Conservation (phyloP, 2,888 invertebrate species). For the Diploptera punctata region DNA sequence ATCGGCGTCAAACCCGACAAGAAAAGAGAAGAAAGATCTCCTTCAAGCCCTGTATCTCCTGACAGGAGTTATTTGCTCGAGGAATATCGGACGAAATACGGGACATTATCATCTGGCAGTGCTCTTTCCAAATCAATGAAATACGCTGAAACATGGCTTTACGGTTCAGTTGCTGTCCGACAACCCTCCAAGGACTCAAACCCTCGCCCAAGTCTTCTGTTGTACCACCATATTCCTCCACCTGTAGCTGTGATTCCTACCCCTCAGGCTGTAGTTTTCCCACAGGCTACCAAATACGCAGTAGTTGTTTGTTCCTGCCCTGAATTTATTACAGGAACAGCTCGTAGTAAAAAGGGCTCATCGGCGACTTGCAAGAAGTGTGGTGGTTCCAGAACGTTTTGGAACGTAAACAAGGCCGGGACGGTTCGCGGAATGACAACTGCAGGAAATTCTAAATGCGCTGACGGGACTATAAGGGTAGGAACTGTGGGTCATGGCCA, state of each 20-base stretch:
- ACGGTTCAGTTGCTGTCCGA: conserved; percentile 69
- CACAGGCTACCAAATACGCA: conserved; percentile 41
- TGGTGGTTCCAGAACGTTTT: conserved; percentile 78
- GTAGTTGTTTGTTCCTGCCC: conserved; percentile 67
- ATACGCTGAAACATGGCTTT: conserved; percentile 85
- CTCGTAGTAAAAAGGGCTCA: conserved; percentile 65
- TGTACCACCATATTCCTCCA: conserved; percentile 55
- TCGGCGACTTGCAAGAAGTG: conserved; percentile 80
- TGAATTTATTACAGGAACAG: conserved; percentile 77
- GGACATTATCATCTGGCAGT: conserved; percentile 67
- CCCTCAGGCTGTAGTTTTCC: conserved; percentile 54
- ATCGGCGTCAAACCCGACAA: conserved; percentile 41
- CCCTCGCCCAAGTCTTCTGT: conserved; percentile 53
- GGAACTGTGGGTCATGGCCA: conserved; percentile 31
- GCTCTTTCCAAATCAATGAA: conserved; percentile 84
- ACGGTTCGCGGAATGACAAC: conserved; percentile 25
- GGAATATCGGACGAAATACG: conserved; percentile 47
- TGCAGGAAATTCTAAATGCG: conserved; percentile 43
- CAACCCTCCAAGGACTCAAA: conserved; percentile 55
- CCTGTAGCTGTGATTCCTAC: conserved; percentile 59
- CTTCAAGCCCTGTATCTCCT: neutral
- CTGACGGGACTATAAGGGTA: conserved; percentile 46
- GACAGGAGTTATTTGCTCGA: conserved; percentile 38
- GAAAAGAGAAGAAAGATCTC: conserved; percentile 42
- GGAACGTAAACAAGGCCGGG: conserved; percentile 53